Percentiles rank a stretch among this genome's conserved stretches.
These are phyloP conservation scores for Calidris pugnax DNA, from an alignment of 2,113 vertebrate species.

Conservation along the genomic window DNA sequence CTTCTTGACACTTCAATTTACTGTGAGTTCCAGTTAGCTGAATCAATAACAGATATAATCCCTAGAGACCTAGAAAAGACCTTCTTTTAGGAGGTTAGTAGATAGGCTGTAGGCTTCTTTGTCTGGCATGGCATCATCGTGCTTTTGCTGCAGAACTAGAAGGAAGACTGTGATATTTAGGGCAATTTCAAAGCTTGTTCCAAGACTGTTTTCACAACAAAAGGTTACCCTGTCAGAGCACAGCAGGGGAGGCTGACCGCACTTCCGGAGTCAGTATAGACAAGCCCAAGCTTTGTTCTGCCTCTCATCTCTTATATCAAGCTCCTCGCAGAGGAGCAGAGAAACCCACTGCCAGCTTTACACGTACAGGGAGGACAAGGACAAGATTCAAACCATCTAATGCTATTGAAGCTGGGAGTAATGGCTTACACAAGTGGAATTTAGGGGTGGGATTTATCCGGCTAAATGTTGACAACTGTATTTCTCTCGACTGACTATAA, in stretches of 20 bases:
- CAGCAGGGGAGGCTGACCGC: not conserved
- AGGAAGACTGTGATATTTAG: not conserved
- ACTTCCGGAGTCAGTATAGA: not conserved
- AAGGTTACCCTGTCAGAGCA: conserved; percentile 30
- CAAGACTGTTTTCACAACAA: conserved; percentile 19
- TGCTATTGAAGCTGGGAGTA: not conserved
- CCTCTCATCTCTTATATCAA: conserved; percentile 7
- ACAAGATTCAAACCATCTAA: not conserved
- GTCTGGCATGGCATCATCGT: not conserved
- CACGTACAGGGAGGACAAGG: not conserved
- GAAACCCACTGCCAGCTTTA: not conserved
- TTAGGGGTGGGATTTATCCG: not conserved
- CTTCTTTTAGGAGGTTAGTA: not conserved
- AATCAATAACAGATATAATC: not conserved
- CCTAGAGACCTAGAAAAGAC: not conserved
- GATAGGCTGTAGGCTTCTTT: not conserved
- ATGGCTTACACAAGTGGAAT: not conserved
- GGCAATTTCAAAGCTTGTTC: conserved; percentile 20
- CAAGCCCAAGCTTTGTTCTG: conserved; percentile 41
- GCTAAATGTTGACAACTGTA: not conserved
- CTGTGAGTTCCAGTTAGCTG: not conserved
- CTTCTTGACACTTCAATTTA: not conserved
- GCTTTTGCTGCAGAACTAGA: not conserved
- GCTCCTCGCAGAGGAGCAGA: not conserved
- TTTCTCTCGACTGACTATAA: conserved; percentile 22